A percentile compares a stretch with the other conserved stretches of the same genome.
Conservation (phyloP, 2,888 invertebrate genomes). For the Molanna angustata region DNA sequence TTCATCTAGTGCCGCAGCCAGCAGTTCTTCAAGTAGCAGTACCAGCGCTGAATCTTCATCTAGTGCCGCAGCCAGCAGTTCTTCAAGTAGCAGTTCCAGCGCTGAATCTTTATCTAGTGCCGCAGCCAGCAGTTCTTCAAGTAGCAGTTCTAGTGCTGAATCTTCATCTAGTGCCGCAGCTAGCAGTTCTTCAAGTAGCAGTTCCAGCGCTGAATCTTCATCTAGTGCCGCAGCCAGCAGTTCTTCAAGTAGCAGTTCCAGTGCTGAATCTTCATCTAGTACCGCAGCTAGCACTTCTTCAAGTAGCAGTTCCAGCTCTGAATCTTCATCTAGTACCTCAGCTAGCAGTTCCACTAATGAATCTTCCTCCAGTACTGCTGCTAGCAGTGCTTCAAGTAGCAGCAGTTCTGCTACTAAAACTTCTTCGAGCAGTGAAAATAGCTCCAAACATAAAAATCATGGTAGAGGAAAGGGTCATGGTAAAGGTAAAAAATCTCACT, state of each 20-base stretch:
- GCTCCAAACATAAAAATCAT: neutral
- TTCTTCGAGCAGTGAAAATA: neutral
- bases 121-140: neutral
- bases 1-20: neutral
- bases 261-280: neutral
- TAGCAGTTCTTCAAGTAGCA: neutral
- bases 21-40: neutral
- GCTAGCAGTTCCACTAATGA: neutral
- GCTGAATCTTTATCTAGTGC: neutral
- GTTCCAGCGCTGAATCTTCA: neutral
- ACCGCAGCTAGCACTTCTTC: neutral
- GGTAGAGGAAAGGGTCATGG: neutral
- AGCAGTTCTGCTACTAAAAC: neutral
- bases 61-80: neutral
- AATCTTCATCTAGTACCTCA: neutral
- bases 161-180: neutral
- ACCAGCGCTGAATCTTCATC: neutral
- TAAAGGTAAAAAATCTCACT: neutral
- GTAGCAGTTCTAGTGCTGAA: neutral
- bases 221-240: conserved; percentile 6
- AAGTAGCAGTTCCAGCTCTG: neutral
- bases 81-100: neutral
- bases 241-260: conserved; percentile 5
- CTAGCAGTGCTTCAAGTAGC: neutral
- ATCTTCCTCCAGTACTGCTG: neutral